Evolutionary conservation across 2,113 vertebrate genomes (phyloP), one percentile per base, ranked within the genome.

Genomic region (Hemibagrus wyckioides): DNA sequence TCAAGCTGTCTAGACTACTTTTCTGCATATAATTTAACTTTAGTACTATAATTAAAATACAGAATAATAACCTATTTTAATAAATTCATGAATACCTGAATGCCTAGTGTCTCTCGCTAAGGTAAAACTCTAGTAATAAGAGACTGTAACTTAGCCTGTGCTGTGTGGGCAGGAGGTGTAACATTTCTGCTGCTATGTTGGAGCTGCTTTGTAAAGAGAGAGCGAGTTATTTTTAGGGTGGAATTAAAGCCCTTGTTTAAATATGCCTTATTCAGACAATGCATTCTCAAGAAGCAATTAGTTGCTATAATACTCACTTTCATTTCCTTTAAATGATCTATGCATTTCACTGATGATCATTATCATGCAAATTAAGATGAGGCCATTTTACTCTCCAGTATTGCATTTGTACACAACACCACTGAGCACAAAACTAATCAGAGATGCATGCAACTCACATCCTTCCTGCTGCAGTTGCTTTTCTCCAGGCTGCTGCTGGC

Each of bases 401-500:
- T 83, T 69, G 41, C 44, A n/a, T 77, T 41, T 30, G 8, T 23
- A 28, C 28, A 57, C 84, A n/a, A 39, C 23, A 57, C 23, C 19
- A 6, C 1, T 50, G 57, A 50, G 41, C 57, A 54, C n/a, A 3
- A 56, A 56, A 25, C 50, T 33, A 73, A 39, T 48, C 84, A 33
- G 15, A 73, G 50, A 39, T 28, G 10, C 33, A 28, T 2, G 25
- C 23, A 41, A 91, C 69, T 94, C 92, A 99, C 98, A 95, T 99
- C 98, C 90, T 97, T 99, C 81, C 97, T 94, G 88, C 95, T 94
- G 0, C 91, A 90, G 0, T 94, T 95, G 0, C 93, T 95, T 87
- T 96, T 96, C 30, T 95, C 95, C 57, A 95, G 95, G 0, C 92
- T 94, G 0, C 90, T 92, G 88, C 96, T 59, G 6, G 93, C 92